A percentile compares a stretch with the other conserved stretches of the same genome.
Conservation (phyloP, 2,113 vertebrate species). For the Laticauda colubrina region DNA sequence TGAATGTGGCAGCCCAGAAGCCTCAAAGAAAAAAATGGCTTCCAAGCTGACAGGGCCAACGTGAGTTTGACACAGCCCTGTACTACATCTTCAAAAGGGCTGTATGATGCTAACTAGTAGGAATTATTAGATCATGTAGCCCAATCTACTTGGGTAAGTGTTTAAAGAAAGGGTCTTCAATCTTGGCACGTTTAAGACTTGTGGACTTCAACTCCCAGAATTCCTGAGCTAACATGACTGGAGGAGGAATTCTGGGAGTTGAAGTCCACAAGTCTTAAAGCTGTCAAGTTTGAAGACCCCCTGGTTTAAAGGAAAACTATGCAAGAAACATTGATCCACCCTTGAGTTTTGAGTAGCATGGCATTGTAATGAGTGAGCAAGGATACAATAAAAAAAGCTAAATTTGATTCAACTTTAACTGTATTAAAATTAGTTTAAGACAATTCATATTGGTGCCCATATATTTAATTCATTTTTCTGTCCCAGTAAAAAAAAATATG, state of each 20-base stretch:
- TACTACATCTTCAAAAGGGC: neutral
- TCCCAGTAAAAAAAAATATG: neutral
- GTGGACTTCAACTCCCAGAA: no score
- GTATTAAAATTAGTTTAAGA: neutral
- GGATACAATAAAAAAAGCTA: neutral
- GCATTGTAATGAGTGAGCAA: neutral
- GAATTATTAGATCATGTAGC: neutral
- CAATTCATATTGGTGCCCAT: neutral
- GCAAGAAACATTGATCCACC: neutral
- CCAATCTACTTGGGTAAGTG: neutral
- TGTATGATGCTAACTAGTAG: neutral
- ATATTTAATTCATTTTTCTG: neutral
- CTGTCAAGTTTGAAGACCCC: no score
- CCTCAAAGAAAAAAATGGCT: no score
- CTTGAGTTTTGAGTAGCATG: neutral
- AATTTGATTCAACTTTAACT: neutral
- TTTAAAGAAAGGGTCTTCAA: neutral
- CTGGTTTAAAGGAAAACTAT: neutral
- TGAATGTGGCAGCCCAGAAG: no score
- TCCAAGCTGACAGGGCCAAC: no score
- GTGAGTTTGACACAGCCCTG: no score
- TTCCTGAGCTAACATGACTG: no score
- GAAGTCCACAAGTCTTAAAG: no score
- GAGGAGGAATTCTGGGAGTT: no score
- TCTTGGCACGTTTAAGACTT: no score